These are phyloP conservation scores for Anniella stebbinsi DNA, from an alignment of 2,797 vertebrate genomes.

Conservation along the genomic window DNA sequence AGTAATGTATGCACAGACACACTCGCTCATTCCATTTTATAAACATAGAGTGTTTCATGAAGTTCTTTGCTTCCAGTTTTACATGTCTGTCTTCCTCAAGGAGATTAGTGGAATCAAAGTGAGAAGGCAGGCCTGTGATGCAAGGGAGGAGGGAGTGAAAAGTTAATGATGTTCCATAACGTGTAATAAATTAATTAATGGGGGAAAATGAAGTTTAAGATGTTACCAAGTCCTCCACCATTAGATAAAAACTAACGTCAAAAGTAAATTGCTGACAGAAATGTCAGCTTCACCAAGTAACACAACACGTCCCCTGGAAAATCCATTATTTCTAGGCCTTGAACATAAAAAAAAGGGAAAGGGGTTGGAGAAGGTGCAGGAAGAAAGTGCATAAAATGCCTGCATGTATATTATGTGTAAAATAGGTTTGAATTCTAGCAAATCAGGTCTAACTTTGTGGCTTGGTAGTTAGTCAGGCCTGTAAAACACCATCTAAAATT, in stretches of 20 bases:
- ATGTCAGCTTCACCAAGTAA: not conserved
- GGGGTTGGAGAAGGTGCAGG: too few species aligned
- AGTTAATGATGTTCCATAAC: not conserved
- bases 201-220: not conserved
- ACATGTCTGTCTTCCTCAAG: not conserved
- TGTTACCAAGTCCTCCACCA: not conserved
- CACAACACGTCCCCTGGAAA: not conserved
- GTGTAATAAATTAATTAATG: not conserved
- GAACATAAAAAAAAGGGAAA: not conserved
- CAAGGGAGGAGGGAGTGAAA: not conserved
- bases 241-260: not conserved
- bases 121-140: not conserved
- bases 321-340: not conserved
- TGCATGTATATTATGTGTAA: too few species aligned
- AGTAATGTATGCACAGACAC: not conserved
- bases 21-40: too few species aligned
- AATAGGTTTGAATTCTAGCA: too few species aligned
- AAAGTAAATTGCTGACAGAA: not conserved
- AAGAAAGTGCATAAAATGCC: too few species aligned
- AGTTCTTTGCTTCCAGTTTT: not conserved
- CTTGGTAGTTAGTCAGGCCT: not conserved
- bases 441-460: not conserved
- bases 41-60: not conserved
- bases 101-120: not conserved
- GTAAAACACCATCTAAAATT: not conserved